A percentile compares a stretch with the other conserved stretches of the same genome.
Conservation (phyloP, 2,797 vertebrate species). For the Margarornis squamiger region DNA sequence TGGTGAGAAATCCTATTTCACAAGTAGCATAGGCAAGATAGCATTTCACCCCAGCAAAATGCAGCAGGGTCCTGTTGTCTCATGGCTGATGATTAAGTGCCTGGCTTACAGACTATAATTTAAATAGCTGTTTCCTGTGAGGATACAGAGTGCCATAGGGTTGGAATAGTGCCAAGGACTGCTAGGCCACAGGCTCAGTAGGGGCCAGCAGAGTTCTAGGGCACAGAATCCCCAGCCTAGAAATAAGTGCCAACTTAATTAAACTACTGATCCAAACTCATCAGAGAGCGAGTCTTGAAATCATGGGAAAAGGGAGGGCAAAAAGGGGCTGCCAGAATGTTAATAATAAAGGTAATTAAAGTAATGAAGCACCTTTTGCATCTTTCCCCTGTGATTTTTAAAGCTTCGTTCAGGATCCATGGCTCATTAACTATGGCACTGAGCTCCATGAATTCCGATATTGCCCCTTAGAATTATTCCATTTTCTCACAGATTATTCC, state of each 20-base stretch:
- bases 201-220: slow-evolving; percentile 43
- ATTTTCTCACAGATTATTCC: slow-evolving; percentile 23
- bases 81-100: background rate
- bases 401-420: slow-evolving; percentile 40
- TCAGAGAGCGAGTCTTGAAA: slow-evolving; percentile 8
- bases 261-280: slow-evolving; percentile 52
- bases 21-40: background rate
- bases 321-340: slow-evolving; percentile 56
- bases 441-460: slow-evolving; percentile 24
- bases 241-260: slow-evolving; percentile 66
- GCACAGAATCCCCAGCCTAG: slow-evolving; percentile 39
- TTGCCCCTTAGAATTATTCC: background rate
- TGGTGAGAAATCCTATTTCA: slow-evolving; percentile 26
- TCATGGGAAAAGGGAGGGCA: slow-evolving; percentile 56
- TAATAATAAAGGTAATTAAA: slow-evolving; percentile 68
- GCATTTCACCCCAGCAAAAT: background rate
- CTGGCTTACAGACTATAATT: background rate
- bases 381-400: slow-evolving; percentile 55
- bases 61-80: background rate
- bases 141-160: slow-evolving; percentile 21
- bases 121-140: slow-evolving; percentile 42
- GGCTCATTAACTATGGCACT: slow-evolving; percentile 43
- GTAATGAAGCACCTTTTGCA: slow-evolving; percentile 60
- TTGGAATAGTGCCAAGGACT: slow-evolving; percentile 41
- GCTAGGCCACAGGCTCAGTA: slow-evolving; percentile 12